Evolutionary conservation across 2,113 vertebrate genomes (phyloP).

Genomic region (Dasyornis broadbenti): DNA sequence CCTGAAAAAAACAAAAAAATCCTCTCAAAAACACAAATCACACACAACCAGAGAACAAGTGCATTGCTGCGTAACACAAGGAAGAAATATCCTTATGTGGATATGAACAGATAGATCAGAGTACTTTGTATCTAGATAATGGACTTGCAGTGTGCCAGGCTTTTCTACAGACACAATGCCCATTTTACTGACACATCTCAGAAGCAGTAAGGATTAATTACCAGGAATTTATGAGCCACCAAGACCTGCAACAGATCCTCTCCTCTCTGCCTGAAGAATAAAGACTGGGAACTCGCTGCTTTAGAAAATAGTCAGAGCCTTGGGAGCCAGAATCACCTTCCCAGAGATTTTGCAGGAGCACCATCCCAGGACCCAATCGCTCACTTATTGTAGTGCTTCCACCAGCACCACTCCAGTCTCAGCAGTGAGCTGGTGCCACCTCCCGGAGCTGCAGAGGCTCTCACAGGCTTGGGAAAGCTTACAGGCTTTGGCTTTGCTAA

Average conservation of each 20-base stretch:
- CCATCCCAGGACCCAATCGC: rapidly evolving
- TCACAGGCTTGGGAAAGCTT: neutral
- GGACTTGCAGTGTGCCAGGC: neutral
- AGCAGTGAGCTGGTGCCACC: conserved; percentile 1
- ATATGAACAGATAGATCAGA: neutral
- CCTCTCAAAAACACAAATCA: neutral
- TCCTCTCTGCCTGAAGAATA: neutral
- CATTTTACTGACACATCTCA: neutral
- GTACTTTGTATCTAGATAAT: neutral
- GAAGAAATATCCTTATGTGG: neutral
- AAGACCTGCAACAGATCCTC: neutral
- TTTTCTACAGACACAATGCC: neutral
- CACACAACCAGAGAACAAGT: neutral
- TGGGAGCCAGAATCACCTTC: neutral
- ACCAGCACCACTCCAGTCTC: rapidly evolving
- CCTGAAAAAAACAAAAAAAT: neutral
- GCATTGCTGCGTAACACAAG: neutral
- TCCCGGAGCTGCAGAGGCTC: conserved; percentile 15
- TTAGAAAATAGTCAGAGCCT: neutral
- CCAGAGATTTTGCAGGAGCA: neutral
- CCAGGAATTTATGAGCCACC: neutral
- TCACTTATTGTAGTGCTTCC: rapidly evolving
- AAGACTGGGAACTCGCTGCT: neutral
- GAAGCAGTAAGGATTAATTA: neutral
- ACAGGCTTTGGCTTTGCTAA: neutral